These are phyloP conservation scores for Columbina picui DNA, from an alignment of 2,113 vertebrate genomes.

Conservation along the genomic window DNA sequence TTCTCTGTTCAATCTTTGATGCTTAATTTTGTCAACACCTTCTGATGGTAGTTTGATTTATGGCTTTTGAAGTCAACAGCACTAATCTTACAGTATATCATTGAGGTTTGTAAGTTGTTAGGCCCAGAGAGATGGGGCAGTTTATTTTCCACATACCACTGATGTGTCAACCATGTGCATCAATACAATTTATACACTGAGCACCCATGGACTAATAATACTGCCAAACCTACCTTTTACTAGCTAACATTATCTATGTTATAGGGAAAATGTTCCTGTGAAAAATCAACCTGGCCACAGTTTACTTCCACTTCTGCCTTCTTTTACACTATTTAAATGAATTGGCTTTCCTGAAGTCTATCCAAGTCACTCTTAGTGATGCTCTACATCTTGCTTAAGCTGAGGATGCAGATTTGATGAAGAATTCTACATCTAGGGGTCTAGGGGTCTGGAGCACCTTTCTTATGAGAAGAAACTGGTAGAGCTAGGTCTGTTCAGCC, in stretches of 20 bases:
- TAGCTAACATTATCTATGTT: neutral
- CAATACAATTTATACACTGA: neutral
- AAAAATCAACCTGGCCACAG: neutral
- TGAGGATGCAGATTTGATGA: neutral
- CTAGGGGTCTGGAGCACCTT: no score
- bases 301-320: neutral
- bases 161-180: neutral
- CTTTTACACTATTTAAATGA: neutral
- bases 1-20: conserved; percentile 31
- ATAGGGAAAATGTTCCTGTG: neutral
- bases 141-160: conserved; percentile 49
- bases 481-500: no score
- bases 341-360: neutral
- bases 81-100: conserved; percentile 43
- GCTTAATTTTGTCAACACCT: conserved; percentile 49
- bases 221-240: conserved; percentile 22
- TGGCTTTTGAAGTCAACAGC: conserved; percentile 18
- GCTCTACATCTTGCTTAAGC: neutral
- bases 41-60: conserved; percentile 32
- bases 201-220: neutral
- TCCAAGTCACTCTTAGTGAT: neutral
- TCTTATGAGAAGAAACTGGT: no score
- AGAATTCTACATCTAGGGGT: neutral
- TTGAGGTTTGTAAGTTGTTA: conserved; percentile 34
- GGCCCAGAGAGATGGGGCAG: conserved; percentile 29